Evolutionary conservation across 2,113 vertebrate genomes (phyloP).

Genomic region (Centrocercus urophasianus): DNA sequence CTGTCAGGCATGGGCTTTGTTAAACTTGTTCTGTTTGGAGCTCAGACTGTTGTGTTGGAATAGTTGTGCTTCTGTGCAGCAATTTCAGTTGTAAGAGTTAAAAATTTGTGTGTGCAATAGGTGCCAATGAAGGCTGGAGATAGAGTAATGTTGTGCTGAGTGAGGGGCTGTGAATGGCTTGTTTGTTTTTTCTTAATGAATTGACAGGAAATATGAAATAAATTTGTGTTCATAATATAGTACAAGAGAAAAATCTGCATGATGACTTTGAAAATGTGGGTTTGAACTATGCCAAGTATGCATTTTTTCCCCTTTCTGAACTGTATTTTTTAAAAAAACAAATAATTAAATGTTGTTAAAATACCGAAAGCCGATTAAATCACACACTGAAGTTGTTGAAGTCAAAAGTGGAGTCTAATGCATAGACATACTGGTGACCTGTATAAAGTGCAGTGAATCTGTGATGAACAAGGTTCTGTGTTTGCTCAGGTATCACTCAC

Average conservation of each 20-base stretch:
- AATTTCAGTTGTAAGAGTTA: background rate
- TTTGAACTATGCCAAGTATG: background rate
- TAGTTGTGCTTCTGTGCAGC: background rate
- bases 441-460: background rate
- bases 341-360: background rate
- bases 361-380: background rate
- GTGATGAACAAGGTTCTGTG: background rate
- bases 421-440: background rate
- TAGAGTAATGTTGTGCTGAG: background rate
- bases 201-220: background rate
- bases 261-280: background rate
- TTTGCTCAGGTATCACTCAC: background rate
- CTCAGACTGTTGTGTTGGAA: background rate
- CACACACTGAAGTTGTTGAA: background rate
- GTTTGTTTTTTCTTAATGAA: background rate
- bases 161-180: background rate
- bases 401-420: background rate
- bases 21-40: background rate
- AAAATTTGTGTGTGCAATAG: background rate
- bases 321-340: background rate
- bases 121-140: background rate
- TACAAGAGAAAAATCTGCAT: background rate
- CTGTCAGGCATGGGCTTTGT: background rate
- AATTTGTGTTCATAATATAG: background rate
- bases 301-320: background rate